These are phyloP conservation scores for Thryonomys swinderianus DNA, from an alignment of 2,113 vertebrate genomes.

Conservation along the genomic window DNA sequence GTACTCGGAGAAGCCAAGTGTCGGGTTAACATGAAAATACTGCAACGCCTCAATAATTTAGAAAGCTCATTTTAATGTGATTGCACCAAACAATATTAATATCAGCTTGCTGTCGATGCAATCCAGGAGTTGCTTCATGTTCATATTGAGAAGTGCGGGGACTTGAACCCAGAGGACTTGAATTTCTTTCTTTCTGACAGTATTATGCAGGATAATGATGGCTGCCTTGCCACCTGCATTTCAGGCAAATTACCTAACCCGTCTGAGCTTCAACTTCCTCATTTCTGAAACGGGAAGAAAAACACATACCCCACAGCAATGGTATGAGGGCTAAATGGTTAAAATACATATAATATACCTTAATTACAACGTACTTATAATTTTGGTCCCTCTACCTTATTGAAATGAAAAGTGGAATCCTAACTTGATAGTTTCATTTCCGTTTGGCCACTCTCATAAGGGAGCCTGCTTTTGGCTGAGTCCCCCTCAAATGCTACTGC, in stretches of 20 bases:
- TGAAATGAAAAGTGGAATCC: background rate
- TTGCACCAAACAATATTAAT: background rate
- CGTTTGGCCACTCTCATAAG: background rate
- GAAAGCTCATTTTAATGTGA: background rate
- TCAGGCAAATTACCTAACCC: background rate
- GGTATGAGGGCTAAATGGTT: background rate
- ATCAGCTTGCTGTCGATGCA: background rate
- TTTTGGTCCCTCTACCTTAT: background rate
- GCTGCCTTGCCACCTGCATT: background rate
- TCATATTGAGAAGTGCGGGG: background rate
- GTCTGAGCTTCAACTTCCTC: background rate
- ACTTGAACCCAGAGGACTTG: background rate
- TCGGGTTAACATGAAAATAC: background rate
- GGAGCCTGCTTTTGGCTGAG: background rate
- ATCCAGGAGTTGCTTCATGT: background rate
- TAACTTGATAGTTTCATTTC: background rate
- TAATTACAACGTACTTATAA: background rate
- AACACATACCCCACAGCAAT: background rate
- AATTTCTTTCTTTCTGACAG: background rate
- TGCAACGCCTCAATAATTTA: background rate
- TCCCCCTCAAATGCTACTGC: background rate
- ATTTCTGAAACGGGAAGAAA: conserved; percentile 33
- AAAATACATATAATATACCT: background rate
- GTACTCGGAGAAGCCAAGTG: background rate
- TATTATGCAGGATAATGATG: background rate